A percentile compares a stretch with the other conserved stretches of the same genome.
Conservation (phyloP, 2,113 vertebrate genomes). For the Willisornis vidua region DNA sequence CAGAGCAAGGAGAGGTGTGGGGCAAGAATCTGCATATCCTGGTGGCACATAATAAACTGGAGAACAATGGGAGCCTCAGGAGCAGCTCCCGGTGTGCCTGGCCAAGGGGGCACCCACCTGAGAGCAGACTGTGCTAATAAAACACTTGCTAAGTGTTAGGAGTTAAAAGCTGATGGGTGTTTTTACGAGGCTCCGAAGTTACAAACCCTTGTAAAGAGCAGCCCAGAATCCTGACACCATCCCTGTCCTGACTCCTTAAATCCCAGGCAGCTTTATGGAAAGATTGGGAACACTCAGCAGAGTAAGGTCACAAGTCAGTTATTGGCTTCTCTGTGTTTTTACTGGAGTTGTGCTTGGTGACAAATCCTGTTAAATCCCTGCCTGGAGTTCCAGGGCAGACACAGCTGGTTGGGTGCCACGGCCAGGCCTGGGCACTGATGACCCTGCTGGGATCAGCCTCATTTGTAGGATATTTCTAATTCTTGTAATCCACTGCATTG, state of each 20-base stretch:
- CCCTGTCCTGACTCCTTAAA: not conserved
- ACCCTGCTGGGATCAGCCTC: not conserved
- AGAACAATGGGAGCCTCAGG: not conserved
- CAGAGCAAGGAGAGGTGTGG: not conserved
- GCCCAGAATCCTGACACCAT: not conserved
- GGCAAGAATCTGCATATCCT: conserved; percentile 12
- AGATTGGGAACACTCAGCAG: not conserved
- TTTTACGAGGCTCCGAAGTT: not conserved
- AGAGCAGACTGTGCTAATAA: not conserved
- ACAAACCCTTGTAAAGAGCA: not conserved
- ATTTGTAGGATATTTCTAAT: not conserved
- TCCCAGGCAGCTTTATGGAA: not conserved
- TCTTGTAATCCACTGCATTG: not conserved
- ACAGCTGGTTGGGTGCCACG: not conserved
- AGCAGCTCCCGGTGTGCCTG: not conserved
- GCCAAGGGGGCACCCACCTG: not conserved
- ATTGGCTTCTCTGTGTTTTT: not conserved
- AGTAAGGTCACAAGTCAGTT: not conserved
- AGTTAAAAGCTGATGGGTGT: not conserved
- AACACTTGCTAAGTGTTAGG: not conserved
- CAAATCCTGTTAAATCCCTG: not conserved
- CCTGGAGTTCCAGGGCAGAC: not conserved
- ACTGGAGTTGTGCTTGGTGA: not conserved
- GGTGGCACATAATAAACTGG: conserved; percentile 7
- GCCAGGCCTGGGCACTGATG: conserved; percentile 14